These are phyloP conservation scores for Dryadula phaetusa DNA, from an alignment of 2,888 invertebrate genomes.

Conservation along the genomic window DNA sequence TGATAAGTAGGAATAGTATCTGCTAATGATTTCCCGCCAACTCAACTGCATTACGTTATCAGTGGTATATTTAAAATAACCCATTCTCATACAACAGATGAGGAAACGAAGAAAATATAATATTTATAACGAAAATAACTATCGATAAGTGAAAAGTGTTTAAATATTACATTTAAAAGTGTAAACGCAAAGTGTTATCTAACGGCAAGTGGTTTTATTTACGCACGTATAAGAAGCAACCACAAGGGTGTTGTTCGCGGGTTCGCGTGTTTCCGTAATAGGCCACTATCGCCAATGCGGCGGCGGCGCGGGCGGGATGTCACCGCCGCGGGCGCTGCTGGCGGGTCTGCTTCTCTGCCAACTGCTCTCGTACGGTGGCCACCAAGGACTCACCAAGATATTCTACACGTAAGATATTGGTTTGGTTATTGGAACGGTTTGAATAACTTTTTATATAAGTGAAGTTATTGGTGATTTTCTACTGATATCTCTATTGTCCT, in stretches of 20 bases:
- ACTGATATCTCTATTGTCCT: too few relatives aligned
- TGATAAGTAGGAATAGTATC: background rate
- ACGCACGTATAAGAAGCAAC: background rate
- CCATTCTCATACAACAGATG: constrained; percentile 3
- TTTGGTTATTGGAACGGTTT: background rate
- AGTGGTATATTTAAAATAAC: background rate
- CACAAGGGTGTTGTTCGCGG: constrained; percentile 19
- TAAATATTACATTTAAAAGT: background rate
- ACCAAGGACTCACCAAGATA: constrained; percentile 83
- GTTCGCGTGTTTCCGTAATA: constrained; percentile 63
- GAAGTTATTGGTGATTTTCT: too few relatives aligned
- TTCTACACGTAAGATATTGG: constrained; percentile 74
- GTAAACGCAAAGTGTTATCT: background rate
- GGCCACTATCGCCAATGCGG: constrained; percentile 77
- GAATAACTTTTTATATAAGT: too few relatives aligned
- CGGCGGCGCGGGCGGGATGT: constrained; percentile 76
- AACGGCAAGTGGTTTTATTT: background rate
- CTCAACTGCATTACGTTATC: constrained; percentile 15
- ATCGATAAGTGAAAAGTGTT: constrained; percentile 10
- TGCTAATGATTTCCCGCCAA: constrained; percentile 39
- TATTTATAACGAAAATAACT: background rate
- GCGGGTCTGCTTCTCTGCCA: constrained; percentile 78
- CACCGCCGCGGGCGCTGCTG: constrained; percentile 82
- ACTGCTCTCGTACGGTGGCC: constrained; percentile 80
- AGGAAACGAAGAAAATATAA: constrained; percentile 19